Evolutionary conservation across 2,113 vertebrate species (phyloP).

Genomic region (Sylvia atricapilla): DNA sequence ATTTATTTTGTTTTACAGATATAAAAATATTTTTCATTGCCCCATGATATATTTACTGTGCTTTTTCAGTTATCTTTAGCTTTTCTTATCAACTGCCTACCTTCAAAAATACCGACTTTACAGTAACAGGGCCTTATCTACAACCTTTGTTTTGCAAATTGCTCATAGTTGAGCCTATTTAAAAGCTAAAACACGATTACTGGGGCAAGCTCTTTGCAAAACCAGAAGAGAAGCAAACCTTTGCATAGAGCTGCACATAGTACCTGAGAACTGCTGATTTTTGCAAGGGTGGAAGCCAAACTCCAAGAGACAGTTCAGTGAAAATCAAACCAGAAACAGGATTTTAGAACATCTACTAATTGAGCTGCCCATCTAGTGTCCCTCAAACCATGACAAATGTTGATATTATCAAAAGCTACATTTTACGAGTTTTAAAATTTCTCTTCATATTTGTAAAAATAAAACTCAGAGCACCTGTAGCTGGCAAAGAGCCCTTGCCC

Average conservation of each 20-base stretch:
- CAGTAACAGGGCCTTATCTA: not conserved
- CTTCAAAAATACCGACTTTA: not conserved
- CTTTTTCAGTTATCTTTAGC: not conserved
- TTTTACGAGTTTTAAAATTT: not conserved
- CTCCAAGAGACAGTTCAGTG: not conserved
- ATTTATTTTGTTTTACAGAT: not conserved
- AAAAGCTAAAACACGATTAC: not conserved
- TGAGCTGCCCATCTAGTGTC: not conserved
- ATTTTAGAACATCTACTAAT: not conserved
- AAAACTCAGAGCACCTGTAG: not conserved
- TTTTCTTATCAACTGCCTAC: not conserved
- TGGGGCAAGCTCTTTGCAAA: not conserved
- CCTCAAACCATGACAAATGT: not conserved
- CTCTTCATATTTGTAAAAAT: not conserved
- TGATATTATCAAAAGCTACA: not conserved
- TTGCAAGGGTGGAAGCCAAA: not conserved
- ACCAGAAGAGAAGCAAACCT: not conserved
- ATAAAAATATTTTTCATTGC: not conserved
- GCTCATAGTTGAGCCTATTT: not conserved
- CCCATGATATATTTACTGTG: not conserved
- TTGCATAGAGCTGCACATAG: fast-evolving
- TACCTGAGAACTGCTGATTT: not conserved
- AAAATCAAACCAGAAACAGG: not conserved
- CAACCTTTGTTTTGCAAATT: not conserved
- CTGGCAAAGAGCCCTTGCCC: not conserved